These are phyloP conservation scores for Toxostoma redivivum DNA, from an alignment of 2,113 vertebrate species.

Conservation along the genomic window DNA sequence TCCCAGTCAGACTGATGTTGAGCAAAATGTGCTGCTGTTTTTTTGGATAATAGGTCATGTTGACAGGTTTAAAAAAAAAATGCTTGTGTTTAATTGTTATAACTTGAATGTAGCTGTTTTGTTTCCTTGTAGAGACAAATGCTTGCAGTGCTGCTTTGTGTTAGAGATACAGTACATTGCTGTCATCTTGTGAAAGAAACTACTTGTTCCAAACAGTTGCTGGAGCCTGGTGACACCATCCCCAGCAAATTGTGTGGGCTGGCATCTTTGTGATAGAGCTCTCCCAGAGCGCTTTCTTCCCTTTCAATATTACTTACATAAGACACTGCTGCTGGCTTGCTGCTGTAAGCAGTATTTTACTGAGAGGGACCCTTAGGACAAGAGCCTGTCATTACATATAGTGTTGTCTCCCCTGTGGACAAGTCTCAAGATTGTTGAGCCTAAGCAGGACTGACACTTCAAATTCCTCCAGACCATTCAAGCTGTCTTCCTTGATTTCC, in stretches of 20 bases:
- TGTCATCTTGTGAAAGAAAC: conserved; percentile 21
- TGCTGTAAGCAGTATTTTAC: conserved; percentile 65
- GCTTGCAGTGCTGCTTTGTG: not conserved
- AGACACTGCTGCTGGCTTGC: conserved; percentile 45
- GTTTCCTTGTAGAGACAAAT: not conserved
- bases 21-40: not conserved
- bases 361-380: conserved; percentile 50
- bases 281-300: conserved; percentile 32
- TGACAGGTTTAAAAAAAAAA: not conserved
- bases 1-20: not conserved
- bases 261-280: conserved; percentile 40
- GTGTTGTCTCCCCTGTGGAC: conserved; percentile 32
- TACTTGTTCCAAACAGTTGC: conserved; percentile 17
- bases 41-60: not conserved
- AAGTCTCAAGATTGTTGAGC: conserved; percentile 47
- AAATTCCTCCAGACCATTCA: conserved; percentile 65
- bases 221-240: conserved; percentile 20
- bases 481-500: conserved; percentile 70
- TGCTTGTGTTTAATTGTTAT: not conserved
- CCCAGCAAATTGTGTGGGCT: conserved; percentile 46
- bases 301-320: conserved; percentile 61
- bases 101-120: not conserved
- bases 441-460: conserved; percentile 67
- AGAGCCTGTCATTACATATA: conserved; percentile 53
- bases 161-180: not conserved